These are phyloP conservation scores for Trinectes maculatus DNA, from an alignment of 2,113 vertebrate species.

Conservation along the genomic window DNA sequence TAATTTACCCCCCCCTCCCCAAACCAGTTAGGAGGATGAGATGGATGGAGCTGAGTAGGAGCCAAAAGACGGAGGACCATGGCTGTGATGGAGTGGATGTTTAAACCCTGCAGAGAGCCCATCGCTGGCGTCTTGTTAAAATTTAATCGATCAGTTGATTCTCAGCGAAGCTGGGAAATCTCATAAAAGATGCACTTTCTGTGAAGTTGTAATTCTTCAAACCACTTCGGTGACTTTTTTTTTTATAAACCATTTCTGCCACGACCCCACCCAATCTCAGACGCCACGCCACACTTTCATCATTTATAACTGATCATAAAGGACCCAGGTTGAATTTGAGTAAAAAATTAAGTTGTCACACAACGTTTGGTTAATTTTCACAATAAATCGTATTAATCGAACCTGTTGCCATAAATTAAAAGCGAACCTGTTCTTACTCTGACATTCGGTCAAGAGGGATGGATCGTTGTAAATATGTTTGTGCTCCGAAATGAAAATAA, in stretches of 20 bases:
- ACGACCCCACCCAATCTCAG: no score
- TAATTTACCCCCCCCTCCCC: constrained; percentile 70
- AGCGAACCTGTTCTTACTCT: constrained; percentile 14
- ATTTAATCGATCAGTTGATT: constrained; percentile 79
- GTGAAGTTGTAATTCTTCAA: constrained; percentile 60
- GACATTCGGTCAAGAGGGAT: constrained; percentile 25
- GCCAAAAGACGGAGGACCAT: constrained; percentile 37
- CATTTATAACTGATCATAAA: no score
- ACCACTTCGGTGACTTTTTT: no score
- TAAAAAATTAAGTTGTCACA: no score
- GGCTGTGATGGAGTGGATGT: constrained; percentile 78
- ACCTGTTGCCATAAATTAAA: no score
- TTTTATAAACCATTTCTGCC: no score
- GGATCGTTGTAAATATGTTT: not conserved
- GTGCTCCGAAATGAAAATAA: constrained; percentile 24
- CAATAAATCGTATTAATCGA: no score
- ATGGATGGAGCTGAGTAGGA: constrained; percentile 59
- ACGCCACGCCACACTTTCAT: no score
- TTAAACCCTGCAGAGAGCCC: constrained; percentile 73
- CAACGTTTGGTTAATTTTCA: no score
- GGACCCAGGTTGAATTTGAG: no score
- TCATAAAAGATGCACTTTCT: constrained; percentile 54
- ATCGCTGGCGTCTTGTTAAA: constrained; percentile 77
- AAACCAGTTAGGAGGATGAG: constrained; percentile 69
- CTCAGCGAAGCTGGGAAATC: constrained; percentile 61